Conservation (phyloP, 2,797 vertebrate genomes). For the Strix occidentalis region DNA sequence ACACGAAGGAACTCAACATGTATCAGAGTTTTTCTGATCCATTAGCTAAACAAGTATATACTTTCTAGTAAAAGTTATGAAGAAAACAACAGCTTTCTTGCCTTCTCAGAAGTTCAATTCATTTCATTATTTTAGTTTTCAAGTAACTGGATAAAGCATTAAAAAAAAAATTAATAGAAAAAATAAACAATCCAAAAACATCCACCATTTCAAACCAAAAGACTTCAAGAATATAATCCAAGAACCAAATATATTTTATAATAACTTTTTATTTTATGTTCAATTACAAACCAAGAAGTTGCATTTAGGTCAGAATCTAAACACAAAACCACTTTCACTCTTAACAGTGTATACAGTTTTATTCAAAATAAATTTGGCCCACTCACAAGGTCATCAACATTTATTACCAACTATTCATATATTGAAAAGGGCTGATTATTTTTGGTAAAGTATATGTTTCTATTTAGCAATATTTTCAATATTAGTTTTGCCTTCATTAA, state of each 20-base stretch:
- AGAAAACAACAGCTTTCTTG: neutral
- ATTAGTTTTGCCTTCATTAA: neutral
- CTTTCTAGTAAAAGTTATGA: neutral
- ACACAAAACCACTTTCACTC: neutral
- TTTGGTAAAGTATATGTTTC: neutral
- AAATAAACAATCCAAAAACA: neutral
- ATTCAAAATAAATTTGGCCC: neutral
- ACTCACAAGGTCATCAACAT: neutral
- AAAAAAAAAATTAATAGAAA: neutral
- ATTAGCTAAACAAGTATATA: neutral
- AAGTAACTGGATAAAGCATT: neutral
- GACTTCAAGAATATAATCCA: neutral
- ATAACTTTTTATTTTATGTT: neutral
- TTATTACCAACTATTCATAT: neutral
- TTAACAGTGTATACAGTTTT: neutral
- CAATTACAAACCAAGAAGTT: neutral
- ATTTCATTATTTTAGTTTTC: neutral
- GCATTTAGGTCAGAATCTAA: neutral
- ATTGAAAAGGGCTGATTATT: neutral
- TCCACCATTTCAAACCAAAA: neutral
- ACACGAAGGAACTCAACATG: neutral
- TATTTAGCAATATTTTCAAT: neutral
- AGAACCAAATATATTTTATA: neutral
- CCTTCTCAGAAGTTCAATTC: neutral
- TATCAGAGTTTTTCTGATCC: neutral